Evolutionary conservation across 2,888 invertebrate genomes (phyloP).

Genomic region (Onchidella celtica): DNA sequence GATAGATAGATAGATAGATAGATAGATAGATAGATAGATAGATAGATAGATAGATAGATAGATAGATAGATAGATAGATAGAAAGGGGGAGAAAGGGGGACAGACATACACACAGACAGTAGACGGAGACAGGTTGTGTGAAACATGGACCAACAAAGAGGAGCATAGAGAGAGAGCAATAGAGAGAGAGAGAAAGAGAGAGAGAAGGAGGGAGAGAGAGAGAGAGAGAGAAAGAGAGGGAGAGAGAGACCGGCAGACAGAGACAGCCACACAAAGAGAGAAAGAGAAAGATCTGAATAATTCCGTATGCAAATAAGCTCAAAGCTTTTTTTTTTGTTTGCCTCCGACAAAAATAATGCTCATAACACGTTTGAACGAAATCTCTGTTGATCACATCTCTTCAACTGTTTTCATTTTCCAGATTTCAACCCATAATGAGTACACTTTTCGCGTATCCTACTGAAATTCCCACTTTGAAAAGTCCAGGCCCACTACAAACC

Average conservation of each 20-base stretch:
- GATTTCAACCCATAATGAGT: no score
- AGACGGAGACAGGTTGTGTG: neutral
- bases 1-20: neutral
- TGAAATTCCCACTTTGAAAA: no score
- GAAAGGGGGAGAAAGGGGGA: neutral
- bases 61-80: neutral
- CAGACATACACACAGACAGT: neutral
- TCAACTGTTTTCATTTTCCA: no score
- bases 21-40: neutral
- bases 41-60: constrained; percentile 3
- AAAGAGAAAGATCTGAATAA: neutral
- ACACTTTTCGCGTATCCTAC: no score
- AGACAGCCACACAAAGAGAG: constrained; percentile 1
- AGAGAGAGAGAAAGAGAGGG: constrained; percentile 44
- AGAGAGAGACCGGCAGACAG: constrained; percentile 30
- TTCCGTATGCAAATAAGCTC: no score
- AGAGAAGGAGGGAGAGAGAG: constrained; percentile 41
- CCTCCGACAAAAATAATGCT: no score
- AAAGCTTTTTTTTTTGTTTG: no score
- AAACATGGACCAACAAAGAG: neutral
- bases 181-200: constrained; percentile 48
- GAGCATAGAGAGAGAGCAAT: constrained; percentile 40
- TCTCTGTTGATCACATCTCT: no score
- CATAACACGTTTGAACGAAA: no score
- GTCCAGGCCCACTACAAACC: no score